Conservation (phyloP, 2,113 vertebrate species). For the Paramisgurnus dabryanus region DNA sequence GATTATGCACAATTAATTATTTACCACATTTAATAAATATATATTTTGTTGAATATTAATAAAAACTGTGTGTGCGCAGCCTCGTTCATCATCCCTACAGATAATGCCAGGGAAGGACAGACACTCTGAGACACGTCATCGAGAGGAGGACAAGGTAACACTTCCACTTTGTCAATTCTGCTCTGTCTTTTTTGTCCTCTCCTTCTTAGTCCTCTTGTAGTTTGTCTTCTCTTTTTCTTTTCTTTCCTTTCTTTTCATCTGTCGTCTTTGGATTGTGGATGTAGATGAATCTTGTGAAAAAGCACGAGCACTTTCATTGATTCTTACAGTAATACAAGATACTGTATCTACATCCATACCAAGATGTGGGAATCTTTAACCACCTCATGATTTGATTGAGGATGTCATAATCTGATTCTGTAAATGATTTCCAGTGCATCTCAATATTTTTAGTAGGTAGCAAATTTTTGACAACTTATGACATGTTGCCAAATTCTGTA, state of each 20-base stretch:
- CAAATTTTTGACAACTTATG: too few relatives aligned
- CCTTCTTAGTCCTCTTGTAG: neutral
- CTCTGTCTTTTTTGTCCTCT: slow-evolving; percentile 1
- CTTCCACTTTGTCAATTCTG: neutral
- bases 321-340: neutral
- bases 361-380: too few relatives aligned
- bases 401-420: too few relatives aligned
- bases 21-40: too few relatives aligned
- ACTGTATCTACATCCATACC: neutral
- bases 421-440: too few relatives aligned
- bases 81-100: slow-evolving; percentile 56
- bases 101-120: slow-evolving; percentile 45
- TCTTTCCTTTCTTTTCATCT: neutral
- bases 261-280: neutral
- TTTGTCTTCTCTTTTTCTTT: neutral
- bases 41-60: neutral
- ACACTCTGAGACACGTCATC: slow-evolving; percentile 29
- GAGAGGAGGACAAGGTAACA: slow-evolving; percentile 46
- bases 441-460: too few relatives aligned
- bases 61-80: slow-evolving; percentile 42
- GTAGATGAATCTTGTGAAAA: neutral
- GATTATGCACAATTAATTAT: too few relatives aligned
- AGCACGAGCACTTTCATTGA: neutral
- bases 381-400: too few relatives aligned
- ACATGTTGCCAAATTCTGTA: too few relatives aligned